Base-by-base conservation (phyloP, 2,797 vertebrate species). In the Muraenolepis orangiensis region DNA sequence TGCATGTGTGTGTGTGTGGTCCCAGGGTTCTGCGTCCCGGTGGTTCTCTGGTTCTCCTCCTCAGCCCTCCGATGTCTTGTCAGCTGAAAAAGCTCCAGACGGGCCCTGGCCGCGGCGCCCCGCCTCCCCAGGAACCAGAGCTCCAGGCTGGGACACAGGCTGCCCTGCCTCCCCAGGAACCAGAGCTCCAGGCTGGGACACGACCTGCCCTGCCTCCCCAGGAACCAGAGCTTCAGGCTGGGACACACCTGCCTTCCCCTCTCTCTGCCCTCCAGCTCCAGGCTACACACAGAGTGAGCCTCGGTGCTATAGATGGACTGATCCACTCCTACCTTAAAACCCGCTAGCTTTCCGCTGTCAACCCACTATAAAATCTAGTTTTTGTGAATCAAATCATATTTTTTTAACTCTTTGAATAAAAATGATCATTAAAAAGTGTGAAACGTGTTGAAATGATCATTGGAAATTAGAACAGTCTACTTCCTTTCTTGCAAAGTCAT, bases 301-400 rank as follows among this genome's bases (percentile, higher is more conserved):
- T 98, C 70, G 97, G 98, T 0, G 92, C 87, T 46, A 97, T 95
- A 0, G 94, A 95, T 29, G 97, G 95, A 20, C 93, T 98, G 68
- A 94, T 98, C 64, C 90, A 92, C 87, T 96, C 93, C 77, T 98
- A 95, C 78, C 93, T 91, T 74, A 99, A 98, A 87, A 86, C 71
- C 26, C 32, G 42, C 31, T n/a, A 64, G 36, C 67, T 32, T 16
- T 69, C 67, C 32, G 26, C 67, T 20, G 51, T 23, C 51, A 61
- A 26, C 46, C 46, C 20, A 61, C 51, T 23, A 61, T 26, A n/a
- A 23, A 0, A 8, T 61, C 51, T 23, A 61, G 51, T 61, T 61
- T 61, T 26, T 51, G n/a, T n/a, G 23, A 11, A 61, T 61, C 57
- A 61, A 67, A 23, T 66, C n/a, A 30, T 28, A 40, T 42, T 32